These are phyloP conservation scores for Incurvaria masculella DNA, from an alignment of 2,888 invertebrate genomes.

Conservation along the genomic window DNA sequence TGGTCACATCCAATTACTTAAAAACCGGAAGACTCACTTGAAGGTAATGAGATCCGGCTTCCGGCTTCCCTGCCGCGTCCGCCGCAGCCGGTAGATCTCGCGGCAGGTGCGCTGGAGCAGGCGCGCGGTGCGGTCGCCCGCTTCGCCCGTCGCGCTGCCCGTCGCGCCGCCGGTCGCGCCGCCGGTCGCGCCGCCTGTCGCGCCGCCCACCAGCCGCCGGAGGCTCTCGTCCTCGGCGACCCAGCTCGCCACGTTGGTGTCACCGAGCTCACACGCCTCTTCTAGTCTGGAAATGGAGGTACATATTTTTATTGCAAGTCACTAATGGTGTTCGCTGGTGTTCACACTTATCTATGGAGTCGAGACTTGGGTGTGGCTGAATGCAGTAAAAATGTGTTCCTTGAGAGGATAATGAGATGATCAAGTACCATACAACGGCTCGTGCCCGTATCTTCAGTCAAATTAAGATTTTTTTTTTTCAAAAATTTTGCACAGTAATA, in stretches of 20 bases:
- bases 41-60: conserved; percentile 91
- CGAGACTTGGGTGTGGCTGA: too few relatives aligned
- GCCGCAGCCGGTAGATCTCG: conserved; percentile 87
- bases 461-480: too few relatives aligned
- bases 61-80: conserved; percentile 82
- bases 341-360: too few relatives aligned
- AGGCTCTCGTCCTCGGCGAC: conserved; percentile 85
- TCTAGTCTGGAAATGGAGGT: too few relatives aligned
- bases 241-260: conserved; percentile 81
- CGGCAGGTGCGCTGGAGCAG: conserved; percentile 84
- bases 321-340: too few relatives aligned
- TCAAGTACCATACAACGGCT: too few relatives aligned
- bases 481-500: too few relatives aligned
- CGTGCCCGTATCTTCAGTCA: too few relatives aligned
- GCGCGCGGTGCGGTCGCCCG: conserved; percentile 71
- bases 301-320: too few relatives aligned
- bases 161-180: conserved; percentile 42
- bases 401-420: too few relatives aligned
- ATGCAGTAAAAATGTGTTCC: too few relatives aligned
- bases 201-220: conserved; percentile 60
- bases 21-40: conserved; percentile 75
- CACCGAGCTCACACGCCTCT: conserved; percentile 78
- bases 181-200: conserved; percentile 38
- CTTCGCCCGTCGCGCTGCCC: conserved; percentile 63
- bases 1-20: too few relatives aligned